Conservation (phyloP, 1,140 invertebrate genomes). For the Pollicipes pollicipes region DNA sequence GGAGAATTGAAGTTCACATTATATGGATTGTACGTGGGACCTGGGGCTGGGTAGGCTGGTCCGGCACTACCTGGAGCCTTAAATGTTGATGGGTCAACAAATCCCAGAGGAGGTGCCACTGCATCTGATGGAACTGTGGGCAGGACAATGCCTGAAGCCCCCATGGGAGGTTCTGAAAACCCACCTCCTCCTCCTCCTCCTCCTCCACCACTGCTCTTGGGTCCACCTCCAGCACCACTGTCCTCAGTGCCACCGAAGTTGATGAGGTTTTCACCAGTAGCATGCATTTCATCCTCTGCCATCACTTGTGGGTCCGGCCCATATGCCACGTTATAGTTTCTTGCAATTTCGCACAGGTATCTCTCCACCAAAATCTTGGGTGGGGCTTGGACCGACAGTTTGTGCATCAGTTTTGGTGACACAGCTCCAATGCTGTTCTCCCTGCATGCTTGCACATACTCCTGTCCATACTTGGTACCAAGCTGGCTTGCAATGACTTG, state of each 20-base stretch:
- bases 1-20: not conserved
- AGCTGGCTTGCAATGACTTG: conserved; percentile 82
- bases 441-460: conserved; percentile 58
- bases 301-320: conserved; percentile 67
- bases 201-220: too few relatives aligned
- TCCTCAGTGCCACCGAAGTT: not conserved
- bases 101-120: not conserved
- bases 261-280: not conserved
- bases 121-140: not conserved
- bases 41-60: not conserved
- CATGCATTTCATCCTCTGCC: not conserved
- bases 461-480: conserved; percentile 81
- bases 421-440: conserved; percentile 60
- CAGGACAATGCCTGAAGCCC: too few relatives aligned
- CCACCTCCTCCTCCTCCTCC: too few relatives aligned
- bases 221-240: not conserved
- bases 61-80: not conserved
- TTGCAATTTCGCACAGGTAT: conserved; percentile 90
- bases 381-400: conserved; percentile 86
- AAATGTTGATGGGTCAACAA: not conserved
- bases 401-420: conserved; percentile 88
- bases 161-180: too few relatives aligned
- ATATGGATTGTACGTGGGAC: not conserved
- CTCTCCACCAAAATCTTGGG: conserved; percentile 90
- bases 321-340: conserved; percentile 79